A percentile compares a stretch with the other conserved stretches of the same genome.
These are phyloP conservation scores for Drosophila elegans DNA, from an alignment of 1,140 invertebrate species.

Conservation along the genomic window DNA sequence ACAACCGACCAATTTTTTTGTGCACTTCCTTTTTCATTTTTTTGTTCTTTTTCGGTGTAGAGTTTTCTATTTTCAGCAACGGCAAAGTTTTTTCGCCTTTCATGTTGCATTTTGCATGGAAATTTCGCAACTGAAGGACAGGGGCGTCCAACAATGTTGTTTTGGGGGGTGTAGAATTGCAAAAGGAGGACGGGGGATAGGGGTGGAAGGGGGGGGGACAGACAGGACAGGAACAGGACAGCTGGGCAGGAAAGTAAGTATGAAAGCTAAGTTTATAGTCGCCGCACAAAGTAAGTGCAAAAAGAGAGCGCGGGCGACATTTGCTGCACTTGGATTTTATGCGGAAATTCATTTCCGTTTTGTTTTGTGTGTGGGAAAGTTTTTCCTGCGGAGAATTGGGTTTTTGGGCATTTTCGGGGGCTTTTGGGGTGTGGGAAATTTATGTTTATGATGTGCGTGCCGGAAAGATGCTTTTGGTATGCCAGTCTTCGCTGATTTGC, in stretches of 20 bases:
- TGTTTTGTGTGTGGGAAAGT: constrained; percentile 57
- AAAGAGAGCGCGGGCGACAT: constrained; percentile 13
- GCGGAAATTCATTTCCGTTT: constrained; percentile 81
- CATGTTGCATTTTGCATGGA: constrained; percentile 76
- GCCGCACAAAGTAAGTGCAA: constrained; percentile 59
- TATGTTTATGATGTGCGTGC: constrained; percentile 79
- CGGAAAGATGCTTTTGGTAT: constrained; percentile 71
- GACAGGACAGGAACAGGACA: constrained; percentile 62
- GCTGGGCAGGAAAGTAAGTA: constrained; percentile 67
- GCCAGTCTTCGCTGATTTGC: constrained; percentile 74
- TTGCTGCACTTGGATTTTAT: constrained; percentile 62
- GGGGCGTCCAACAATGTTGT: constrained; percentile 66
- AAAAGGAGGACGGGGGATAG: background rate
- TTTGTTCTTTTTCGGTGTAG: constrained; percentile 23
- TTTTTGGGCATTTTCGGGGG: background rate
- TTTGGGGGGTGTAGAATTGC: no score
- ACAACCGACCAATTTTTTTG: constrained; percentile 12
- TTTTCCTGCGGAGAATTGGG: constrained; percentile 18
- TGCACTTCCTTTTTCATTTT: constrained; percentile 8
- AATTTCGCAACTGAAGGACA: constrained; percentile 52
- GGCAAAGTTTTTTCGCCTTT: constrained; percentile 66
- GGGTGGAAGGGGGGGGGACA: background rate
- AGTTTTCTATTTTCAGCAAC: constrained; percentile 59
- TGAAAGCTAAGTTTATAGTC: constrained; percentile 77
- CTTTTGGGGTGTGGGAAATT: constrained; percentile 33